phyloP scores from a whole-genome alignment of 2,113 vertebrate species.

The Cyprinodon brontotheroides region DNA sequence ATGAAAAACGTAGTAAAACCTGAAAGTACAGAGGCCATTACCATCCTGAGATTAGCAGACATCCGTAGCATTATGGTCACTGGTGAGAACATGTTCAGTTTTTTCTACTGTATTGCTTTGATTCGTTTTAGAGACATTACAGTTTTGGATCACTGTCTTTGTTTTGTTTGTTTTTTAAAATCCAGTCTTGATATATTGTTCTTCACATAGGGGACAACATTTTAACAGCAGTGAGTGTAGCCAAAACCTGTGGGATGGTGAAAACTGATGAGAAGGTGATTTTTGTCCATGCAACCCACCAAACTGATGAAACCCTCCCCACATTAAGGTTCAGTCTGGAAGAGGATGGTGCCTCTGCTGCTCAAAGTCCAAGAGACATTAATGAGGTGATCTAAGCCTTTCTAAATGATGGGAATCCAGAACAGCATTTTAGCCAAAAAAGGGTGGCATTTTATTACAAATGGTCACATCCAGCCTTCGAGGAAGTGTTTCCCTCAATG shows the following conservation, averaged over 20 bases:
- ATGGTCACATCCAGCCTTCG: too few species aligned
- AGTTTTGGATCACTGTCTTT: not conserved
- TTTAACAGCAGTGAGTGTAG: slow-evolving; percentile 91
- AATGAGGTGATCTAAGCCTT: slow-evolving; percentile 45
- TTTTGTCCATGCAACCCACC: slow-evolving; percentile 81
- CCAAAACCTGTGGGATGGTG: slow-evolving; percentile 88
- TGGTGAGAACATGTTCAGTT: slow-evolving; percentile 71
- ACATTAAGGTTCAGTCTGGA: slow-evolving; percentile 79
- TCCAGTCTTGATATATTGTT: not conserved
- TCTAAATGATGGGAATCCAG: too few species aligned
- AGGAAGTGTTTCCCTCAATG: too few species aligned
- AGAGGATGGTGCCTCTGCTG: slow-evolving; percentile 27
- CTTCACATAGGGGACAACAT: slow-evolving; percentile 90
- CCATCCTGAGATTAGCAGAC: slow-evolving; percentile 76
- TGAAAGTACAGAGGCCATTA: slow-evolving; percentile 81
- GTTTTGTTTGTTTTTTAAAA: not conserved
- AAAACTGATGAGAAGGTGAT: slow-evolving; percentile 80
- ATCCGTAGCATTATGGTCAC: slow-evolving; percentile 93
- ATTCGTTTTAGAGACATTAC: too few species aligned
- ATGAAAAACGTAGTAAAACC: slow-evolving; percentile 93
- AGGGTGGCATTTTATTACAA: too few species aligned
- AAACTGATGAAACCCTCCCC: slow-evolving; percentile 70
- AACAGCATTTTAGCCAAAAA: too few species aligned
- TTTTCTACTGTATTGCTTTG: too few species aligned
- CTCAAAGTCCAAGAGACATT: slow-evolving; percentile 69